Evolutionary conservation across 2,888 invertebrate species (phyloP), one percentile per base, ranked within the genome.

Genomic region (Sepioteuthis lessoniana): DNA sequence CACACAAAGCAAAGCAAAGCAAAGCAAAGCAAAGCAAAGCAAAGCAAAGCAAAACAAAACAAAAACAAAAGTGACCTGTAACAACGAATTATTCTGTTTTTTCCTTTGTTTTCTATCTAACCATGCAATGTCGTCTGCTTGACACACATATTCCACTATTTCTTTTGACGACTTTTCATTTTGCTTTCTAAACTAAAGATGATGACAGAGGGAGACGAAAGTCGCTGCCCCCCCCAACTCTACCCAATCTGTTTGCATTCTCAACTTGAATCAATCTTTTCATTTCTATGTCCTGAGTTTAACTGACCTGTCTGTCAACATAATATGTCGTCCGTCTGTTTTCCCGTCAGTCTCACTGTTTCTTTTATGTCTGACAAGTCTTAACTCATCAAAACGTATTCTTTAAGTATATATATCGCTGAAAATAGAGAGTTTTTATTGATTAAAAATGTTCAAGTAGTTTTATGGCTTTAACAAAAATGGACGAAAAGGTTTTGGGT

Each of bases 331-430:
- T 55, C 7, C 7, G 55, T 55, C 55, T 55, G 55, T 55, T 55
- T 55, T 55, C 55, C 21, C 55, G 55, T 16, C 35, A 35, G 19
- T 76, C n/a, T 76, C 35, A 1, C 35, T n/a, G n/a, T 76, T 76
- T 76, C 76, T n/a, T 76, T 76, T 76, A 76, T 76, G n/a, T 35
- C 76, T 76, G 76, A 76, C 76, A 76, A 76, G 76, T 35, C 76
- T 76, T 76, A 35, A 76, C 76, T n/a, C 76, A 35, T 76, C 35
- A 76, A n/a, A 76, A 76, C 16, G 35, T 3, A n/a, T 76, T 76
- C 76, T 76, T 76, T 13, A 76, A 35, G 55, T 25, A 55, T 55
- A 55, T 55, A 25, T 55, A 55, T 55, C 3, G 55, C 25, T 55
- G 55, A 55, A 47, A 55, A 55, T 55, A 55, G 55, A 21, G 55